Base-by-base conservation (phyloP, 64 coral and sea anemone species). In the Exaiptasia diaphana region DNA sequence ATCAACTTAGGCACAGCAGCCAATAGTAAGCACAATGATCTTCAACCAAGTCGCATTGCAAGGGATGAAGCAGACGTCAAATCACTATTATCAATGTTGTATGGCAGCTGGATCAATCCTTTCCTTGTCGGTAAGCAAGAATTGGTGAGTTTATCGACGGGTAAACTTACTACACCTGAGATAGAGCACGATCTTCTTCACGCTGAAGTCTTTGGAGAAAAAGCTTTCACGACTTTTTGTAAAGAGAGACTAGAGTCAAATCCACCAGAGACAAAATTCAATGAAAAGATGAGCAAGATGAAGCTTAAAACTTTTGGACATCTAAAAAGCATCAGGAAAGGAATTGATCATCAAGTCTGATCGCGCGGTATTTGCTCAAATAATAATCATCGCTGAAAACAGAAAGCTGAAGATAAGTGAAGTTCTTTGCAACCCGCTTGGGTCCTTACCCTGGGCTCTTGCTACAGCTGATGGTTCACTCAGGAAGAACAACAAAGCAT, bases 401-500 rank as follows among this genome's bases (percentile, higher is more conserved):
- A 74, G 78, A 81, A 81, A 89, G 39, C 37, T 89, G 40, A 71
- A 81, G 54, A 89, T 88, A 30, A 69, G 75, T 15, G 86, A 88
- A 8, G 85, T 87, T 56, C 64, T 86, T 23, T 55, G 50, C 56
- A 67, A 87, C 40, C 73, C 84, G 41, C 68, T 85, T 35, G 69
- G 68, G 48, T 71, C 73, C 38, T 65, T 87, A 59, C 70, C 57
- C 43, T 87, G 75, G 85, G 46, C 85, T 49, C 30, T 87, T 34
- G 85, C 85, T 79, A 41, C 43, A 13, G 60, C 40, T 53, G 75
- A 87, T 65, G 85, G 59, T 30, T 45, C 71, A 50, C 27, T 85
- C 38, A 34, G 82, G 25, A 85, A 87, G 62, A 88, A 41, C 25
- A 88, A 79, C 76, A 88, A 79, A 52, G 74, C 75, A 44, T 71